A percentile compares a stretch with the other conserved stretches of the same genome.
These are phyloP conservation scores for Talpa occidentalis DNA, from an alignment of 2,113 vertebrate genomes.

Conservation along the genomic window DNA sequence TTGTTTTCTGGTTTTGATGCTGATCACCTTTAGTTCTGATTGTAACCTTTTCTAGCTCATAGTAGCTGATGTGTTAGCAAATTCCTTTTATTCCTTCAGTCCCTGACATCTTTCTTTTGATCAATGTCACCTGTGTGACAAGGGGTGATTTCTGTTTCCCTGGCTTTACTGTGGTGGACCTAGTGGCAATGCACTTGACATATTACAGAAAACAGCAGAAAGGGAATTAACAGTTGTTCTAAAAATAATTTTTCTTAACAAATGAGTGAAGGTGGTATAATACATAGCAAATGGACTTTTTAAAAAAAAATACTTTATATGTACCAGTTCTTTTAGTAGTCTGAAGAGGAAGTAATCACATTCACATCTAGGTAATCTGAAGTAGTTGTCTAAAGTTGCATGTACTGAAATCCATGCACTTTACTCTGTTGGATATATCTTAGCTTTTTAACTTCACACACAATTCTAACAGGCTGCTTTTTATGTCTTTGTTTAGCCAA, in stretches of 20 bases:
- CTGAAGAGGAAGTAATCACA: not conserved
- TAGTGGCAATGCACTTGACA: not conserved
- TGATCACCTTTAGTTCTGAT: not conserved
- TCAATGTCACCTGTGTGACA: not conserved
- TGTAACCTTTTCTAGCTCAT: not conserved
- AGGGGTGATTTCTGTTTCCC: not conserved
- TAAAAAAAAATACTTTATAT: not conserved
- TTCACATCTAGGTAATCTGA: not conserved
- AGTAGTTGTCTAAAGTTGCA: constrained; percentile 6
- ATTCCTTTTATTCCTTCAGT: not conserved
- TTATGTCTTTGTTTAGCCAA: not conserved
- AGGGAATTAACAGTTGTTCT: not conserved
- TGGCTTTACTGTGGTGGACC: not conserved
- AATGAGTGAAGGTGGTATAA: not conserved
- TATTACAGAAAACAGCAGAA: not conserved
- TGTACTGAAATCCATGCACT: not conserved
- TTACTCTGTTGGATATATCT: not conserved
- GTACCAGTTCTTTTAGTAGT: not conserved
- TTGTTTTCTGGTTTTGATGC: not conserved
- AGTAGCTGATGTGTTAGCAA: not conserved
- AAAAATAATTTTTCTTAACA: not conserved
- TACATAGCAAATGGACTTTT: not conserved
- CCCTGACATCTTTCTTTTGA: not conserved
- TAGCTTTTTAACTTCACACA: constrained; percentile 1
- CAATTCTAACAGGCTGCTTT: not conserved